Conservation (phyloP, 2,888 invertebrate species). For the Sympetrum striolatum region DNA sequence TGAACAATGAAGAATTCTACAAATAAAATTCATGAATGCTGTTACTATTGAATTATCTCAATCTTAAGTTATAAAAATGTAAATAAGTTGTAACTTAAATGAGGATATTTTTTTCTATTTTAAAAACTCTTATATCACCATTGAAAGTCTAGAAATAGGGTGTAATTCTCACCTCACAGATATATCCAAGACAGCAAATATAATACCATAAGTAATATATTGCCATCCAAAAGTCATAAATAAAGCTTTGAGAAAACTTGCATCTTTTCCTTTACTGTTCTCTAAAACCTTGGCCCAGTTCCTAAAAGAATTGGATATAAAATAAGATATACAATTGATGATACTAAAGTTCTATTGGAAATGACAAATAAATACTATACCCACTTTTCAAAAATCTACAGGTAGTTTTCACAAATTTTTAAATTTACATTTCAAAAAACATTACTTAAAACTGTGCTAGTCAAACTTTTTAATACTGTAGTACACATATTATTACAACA, state of each 20-base stretch:
- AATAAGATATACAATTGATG: background rate
- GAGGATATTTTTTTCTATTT: background rate
- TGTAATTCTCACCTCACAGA: conserved; percentile 53
- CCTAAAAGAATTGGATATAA: conserved; percentile 54
- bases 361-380: background rate
- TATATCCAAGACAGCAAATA: conserved; percentile 60
- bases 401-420: no score
- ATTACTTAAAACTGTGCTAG: no score
- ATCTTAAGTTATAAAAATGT: background rate
- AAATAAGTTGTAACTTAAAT: background rate
- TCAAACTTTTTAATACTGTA: no score
- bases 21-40: no score
- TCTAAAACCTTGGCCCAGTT: conserved; percentile 68
- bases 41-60: no score
- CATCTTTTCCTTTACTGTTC: conserved; percentile 57
- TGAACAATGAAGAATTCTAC: no score
- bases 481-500: no score
- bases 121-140: background rate
- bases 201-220: conserved; percentile 59
- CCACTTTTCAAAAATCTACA: no score
- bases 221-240: conserved; percentile 59
- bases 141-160: background rate
- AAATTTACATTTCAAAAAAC: no score
- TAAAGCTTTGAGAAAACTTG: conserved; percentile 61
- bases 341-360: no score